These are phyloP conservation scores for Epinotia ramella DNA, from an alignment of 2,888 invertebrate species.

Conservation along the genomic window DNA sequence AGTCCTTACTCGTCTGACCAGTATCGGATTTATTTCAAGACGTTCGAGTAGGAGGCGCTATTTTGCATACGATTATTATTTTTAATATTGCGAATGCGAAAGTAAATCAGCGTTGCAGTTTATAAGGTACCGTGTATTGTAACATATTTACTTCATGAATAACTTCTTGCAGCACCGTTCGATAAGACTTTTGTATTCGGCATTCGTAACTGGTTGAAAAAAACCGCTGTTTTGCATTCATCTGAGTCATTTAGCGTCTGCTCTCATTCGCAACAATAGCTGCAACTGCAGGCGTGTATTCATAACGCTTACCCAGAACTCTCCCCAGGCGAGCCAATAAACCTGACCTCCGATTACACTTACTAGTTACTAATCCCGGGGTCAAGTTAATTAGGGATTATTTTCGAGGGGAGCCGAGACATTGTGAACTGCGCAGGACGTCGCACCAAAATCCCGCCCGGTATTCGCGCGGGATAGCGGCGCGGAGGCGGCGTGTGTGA, in stretches of 20 bases:
- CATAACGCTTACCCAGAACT: background rate
- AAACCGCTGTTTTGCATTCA: background rate
- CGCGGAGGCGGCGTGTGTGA: no score
- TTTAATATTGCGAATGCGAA: constrained; percentile 22
- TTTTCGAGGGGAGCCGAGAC: background rate
- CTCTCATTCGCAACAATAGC: constrained; percentile 4
- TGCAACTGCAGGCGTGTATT: background rate
- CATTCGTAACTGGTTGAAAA: background rate
- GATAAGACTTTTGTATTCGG: background rate
- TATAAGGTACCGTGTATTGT: constrained; percentile 6
- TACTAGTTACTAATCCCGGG: background rate
- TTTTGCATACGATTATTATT: constrained; percentile 34
- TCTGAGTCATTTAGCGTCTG: background rate
- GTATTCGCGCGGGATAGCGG: no score
- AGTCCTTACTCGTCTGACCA: constrained; percentile 31
- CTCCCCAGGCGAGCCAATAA: background rate
- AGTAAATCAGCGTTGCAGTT: constrained; percentile 16
- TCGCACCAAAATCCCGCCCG: no score
- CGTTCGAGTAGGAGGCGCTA: constrained; percentile 29
- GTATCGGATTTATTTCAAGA: constrained; percentile 29
- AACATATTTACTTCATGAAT: background rate
- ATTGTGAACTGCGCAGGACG: background rate
- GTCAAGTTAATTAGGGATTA: background rate
- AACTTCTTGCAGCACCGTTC: background rate
- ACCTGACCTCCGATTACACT: background rate